These are phyloP conservation scores for Lasioglossum albipes DNA, from an alignment of 1,140 invertebrate species.

Conservation along the genomic window DNA sequence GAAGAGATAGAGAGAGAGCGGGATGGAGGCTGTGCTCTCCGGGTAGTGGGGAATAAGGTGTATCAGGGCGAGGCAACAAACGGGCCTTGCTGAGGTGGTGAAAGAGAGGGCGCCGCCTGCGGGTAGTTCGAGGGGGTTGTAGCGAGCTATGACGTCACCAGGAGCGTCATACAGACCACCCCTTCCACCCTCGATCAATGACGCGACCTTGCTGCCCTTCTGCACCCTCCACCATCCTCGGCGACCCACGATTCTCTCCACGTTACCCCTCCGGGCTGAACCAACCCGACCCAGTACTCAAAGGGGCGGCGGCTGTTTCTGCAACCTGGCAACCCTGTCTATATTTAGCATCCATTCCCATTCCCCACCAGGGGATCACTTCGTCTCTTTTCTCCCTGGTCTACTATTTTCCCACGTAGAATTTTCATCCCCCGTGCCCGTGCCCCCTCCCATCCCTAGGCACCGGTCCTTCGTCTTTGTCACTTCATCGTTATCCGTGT, in stretches of 20 bases:
- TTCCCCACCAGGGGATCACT: conserved; percentile 43
- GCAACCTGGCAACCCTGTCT: conserved; percentile 80
- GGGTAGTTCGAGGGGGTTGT: conserved; percentile 68
- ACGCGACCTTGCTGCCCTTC: conserved; percentile 76
- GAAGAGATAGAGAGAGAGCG: background rate
- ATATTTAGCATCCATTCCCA: conserved; percentile 78
- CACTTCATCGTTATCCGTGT: conserved; percentile 1
- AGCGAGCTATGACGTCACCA: conserved; percentile 76
- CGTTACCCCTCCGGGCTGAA: conserved; percentile 54
- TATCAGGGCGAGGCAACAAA: conserved; percentile 64
- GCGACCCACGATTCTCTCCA: conserved; percentile 39
- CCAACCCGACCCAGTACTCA: conserved; percentile 72
- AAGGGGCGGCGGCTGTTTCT: conserved; percentile 80
- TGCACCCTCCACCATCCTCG: conserved; percentile 32
- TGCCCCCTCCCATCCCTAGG: background rate
- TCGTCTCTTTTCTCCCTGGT: conserved; percentile 48
- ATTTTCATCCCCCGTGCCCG: conserved; percentile 8
- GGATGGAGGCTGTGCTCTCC: background rate
- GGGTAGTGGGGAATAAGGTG: conserved; percentile 27
- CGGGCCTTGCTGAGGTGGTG: conserved; percentile 50
- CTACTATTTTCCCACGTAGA: conserved; percentile 22
- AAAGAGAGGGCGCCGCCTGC: conserved; percentile 66
- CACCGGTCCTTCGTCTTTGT: background rate
- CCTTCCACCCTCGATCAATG: conserved; percentile 75
- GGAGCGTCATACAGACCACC: conserved; percentile 74